A percentile compares a stretch with the other conserved stretches of the same genome.
Evolutionary conservation across 2,113 vertebrate species (phyloP).

Genomic region (Peromyscus maniculatus): DNA sequence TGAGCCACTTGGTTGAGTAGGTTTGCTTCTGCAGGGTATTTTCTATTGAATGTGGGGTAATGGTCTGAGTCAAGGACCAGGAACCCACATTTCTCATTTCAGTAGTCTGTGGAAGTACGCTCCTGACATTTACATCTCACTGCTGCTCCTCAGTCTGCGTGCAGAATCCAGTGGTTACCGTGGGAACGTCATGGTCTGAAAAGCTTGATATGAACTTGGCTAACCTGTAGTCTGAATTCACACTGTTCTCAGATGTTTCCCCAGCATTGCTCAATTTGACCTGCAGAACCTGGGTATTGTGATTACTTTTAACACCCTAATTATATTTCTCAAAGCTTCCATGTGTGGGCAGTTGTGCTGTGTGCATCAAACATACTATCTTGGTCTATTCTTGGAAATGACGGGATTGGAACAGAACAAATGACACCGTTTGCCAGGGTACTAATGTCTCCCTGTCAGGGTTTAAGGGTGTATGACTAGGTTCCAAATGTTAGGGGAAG

Average conservation of each 20-base stretch:
- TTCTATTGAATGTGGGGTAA: not conserved
- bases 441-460: not conserved
- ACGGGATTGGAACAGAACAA: not conserved
- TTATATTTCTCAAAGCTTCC: slow-evolving; percentile 29
- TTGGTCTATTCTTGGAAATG: slow-evolving; percentile 1
- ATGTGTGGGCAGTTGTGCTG: not conserved
- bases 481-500: not conserved
- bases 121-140: not conserved
- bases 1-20: not conserved
- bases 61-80: not conserved
- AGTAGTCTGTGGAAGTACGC: slow-evolving; percentile 1
- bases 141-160: not conserved
- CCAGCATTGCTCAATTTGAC: not conserved
- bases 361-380: not conserved
- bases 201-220: not conserved
- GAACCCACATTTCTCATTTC: not conserved
- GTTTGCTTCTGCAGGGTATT: not conserved
- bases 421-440: not conserved
- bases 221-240: not conserved
- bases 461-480: not conserved
- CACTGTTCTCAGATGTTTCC: slow-evolving; percentile 38
- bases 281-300: not conserved
- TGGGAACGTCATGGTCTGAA: not conserved
- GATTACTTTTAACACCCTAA: not conserved
- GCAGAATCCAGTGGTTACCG: not conserved